Conservation (phyloP, 2,797 vertebrate species). For the Emydoidea blandingii region DNA sequence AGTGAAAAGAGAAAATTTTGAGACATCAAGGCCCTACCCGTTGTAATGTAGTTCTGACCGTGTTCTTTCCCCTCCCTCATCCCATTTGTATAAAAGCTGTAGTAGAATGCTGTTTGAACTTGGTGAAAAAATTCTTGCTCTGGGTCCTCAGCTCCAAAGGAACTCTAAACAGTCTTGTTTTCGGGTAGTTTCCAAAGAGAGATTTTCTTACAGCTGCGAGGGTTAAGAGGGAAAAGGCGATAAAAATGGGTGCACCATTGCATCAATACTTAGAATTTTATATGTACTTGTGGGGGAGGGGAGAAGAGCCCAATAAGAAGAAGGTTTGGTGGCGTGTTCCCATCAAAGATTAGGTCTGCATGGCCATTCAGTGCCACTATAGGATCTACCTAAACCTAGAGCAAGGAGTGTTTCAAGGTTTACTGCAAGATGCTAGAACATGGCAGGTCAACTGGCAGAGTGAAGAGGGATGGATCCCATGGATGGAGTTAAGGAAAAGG, state of each 20-base stretch:
- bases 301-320: neutral
- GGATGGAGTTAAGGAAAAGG: constrained; percentile 22
- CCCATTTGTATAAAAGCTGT: neutral
- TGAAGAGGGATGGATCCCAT: constrained; percentile 8
- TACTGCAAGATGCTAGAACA: constrained; percentile 53
- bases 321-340: neutral
- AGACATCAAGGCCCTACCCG: constrained; percentile 16
- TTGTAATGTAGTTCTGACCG: constrained; percentile 7
- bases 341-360: neutral
- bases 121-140: neutral
- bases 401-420: constrained; percentile 12
- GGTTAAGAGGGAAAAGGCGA: neutral
- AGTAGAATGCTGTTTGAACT: neutral
- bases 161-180: neutral
- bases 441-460: constrained; percentile 19
- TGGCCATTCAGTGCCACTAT: neutral
- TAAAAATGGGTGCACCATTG: neutral
- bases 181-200: constrained; percentile 44
- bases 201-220: neutral
- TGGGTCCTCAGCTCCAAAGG: neutral
- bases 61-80: neutral
- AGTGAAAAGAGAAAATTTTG: neutral
- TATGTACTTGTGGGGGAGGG: neutral
- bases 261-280: constrained; percentile 15
- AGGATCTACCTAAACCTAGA: neutral